These are phyloP conservation scores for Orchesellides sinensis DNA, from an alignment of 2,888 invertebrate species.

Conservation along the genomic window DNA sequence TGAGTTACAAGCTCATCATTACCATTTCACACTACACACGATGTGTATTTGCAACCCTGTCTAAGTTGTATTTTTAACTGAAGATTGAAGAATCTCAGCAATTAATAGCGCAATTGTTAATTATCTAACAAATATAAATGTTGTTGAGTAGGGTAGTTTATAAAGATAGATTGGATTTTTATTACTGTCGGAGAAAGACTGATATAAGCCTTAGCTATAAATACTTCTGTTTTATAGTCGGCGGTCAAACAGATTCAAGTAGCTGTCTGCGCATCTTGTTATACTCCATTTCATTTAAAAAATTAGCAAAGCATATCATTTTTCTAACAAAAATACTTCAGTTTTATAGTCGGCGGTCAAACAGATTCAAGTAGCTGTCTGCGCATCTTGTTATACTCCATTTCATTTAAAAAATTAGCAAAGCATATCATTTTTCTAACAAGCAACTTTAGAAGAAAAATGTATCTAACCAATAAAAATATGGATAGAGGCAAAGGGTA, in stretches of 20 bases:
- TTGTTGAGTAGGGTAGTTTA: too few species aligned
- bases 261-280: neutral
- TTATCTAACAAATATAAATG: too few species aligned
- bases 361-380: neutral
- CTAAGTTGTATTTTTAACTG: neutral
- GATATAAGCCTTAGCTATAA: neutral
- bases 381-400: neutral
- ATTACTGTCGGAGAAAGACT: neutral
- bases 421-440: too few species aligned
- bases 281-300: neutral
- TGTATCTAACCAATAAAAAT: neutral
- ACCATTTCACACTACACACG: slow-evolving; percentile 12
- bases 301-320: too few species aligned
- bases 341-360: neutral
- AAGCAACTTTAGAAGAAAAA: too few species aligned
- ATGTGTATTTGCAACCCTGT: slow-evolving; percentile 3
- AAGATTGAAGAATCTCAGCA: neutral
- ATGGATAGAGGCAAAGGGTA: neutral
- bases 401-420: too few species aligned
- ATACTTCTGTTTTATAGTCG: too few species aligned
- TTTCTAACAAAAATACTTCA: too few species aligned
- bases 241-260: neutral
- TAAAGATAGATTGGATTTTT: too few species aligned
- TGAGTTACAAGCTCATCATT: slow-evolving; percentile 26
- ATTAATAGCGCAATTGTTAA: neutral